These are phyloP conservation scores for Meriones psammophilus DNA, from an alignment of 2,797 vertebrate species.

Conservation along the genomic window DNA sequence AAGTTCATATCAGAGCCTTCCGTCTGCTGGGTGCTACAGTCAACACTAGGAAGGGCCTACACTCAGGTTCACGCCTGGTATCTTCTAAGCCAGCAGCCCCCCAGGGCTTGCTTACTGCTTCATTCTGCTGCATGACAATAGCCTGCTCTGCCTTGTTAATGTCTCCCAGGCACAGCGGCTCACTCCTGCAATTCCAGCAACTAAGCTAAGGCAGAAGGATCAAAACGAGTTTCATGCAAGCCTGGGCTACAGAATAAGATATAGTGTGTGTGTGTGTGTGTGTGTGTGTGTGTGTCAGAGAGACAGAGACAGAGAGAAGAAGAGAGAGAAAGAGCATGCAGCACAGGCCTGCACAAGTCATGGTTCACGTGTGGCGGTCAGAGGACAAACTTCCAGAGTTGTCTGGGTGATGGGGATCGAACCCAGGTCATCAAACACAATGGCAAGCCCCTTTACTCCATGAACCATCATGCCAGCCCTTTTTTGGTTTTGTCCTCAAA, in stretches of 20 bases:
- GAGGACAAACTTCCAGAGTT: neutral
- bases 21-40: neutral
- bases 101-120: neutral
- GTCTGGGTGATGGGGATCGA: neutral
- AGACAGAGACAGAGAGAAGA: neutral
- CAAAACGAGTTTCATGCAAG: neutral
- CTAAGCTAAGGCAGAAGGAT: neutral
- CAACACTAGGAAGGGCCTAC: neutral
- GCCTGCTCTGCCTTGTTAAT: neutral
- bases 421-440: neutral
- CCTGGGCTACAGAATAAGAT: neutral
- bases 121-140: fast-evolving
- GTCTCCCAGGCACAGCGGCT: neutral
- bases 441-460: neutral
- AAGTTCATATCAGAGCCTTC: neutral
- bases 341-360: too few species aligned
- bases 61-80: neutral
- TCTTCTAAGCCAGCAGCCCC: neutral
- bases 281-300: neutral
- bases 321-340: too few species aligned
- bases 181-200: neutral
- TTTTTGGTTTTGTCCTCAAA: neutral
- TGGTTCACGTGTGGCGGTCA: neutral
- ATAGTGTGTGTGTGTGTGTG: neutral
- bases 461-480: neutral